phyloP scores from a whole-genome alignment of 2,797 vertebrate genomes.

The Decapterus maruadsi region DNA sequence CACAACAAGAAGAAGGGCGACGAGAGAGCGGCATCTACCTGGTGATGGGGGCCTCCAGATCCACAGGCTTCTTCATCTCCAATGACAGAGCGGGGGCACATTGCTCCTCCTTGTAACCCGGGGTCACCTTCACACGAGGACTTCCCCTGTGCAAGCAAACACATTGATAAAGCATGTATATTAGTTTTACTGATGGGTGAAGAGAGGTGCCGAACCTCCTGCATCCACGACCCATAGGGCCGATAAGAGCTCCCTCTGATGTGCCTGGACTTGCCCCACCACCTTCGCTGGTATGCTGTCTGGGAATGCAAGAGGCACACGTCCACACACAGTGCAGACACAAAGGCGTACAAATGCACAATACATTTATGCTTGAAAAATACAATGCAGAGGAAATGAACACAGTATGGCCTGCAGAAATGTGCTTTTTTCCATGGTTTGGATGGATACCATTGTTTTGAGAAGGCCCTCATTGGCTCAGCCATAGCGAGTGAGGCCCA shows the following conservation, averaged over 20 bases:
- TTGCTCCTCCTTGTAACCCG: conserved; percentile 96
- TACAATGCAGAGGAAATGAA: neutral
- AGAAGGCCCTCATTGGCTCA: neutral
- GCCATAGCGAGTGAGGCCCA: neutral
- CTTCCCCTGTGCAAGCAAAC: conserved; percentile 88
- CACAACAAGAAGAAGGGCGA: conserved; percentile 19
- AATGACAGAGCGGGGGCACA: conserved; percentile 94
- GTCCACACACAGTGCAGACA: neutral
- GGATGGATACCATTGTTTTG: neutral
- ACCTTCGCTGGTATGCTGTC: conserved; percentile 45
- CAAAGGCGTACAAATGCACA: neutral
- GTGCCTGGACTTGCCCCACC: conserved; percentile 47
- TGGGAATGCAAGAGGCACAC: conserved; percentile 60
- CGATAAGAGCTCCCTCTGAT: neutral
- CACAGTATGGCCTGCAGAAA: neutral
- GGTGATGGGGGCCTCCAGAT: conserved; percentile 95
- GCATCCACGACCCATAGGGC: neutral
- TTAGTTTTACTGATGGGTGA: neutral
- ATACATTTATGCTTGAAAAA: neutral
- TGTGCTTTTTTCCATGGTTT: neutral
- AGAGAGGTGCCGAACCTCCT: neutral
- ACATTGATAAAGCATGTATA: conserved; percentile 9
- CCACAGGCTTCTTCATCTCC: conserved; percentile 95
- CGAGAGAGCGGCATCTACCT: conserved; percentile 82
- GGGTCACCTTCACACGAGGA: conserved; percentile 91